A percentile compares a stretch with the other conserved stretches of the same genome.
Evolutionary conservation across 92 coral and sea anemone species (phyloP).

Genomic region (Palythoa caribaeorum): DNA sequence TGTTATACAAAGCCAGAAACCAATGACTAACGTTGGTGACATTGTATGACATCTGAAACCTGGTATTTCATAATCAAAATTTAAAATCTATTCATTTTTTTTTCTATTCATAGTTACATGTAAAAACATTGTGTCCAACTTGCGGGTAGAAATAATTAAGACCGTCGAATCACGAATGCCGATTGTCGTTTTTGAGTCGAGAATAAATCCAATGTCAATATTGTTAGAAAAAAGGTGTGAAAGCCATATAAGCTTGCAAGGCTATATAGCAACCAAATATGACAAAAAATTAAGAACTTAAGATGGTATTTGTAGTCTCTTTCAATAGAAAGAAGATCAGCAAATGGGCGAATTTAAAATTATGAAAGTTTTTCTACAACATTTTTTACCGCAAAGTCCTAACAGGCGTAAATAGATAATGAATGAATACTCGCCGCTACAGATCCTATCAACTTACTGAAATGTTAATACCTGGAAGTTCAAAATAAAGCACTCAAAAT

Average conservation of each 20-base stretch:
- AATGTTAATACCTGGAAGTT: neutral
- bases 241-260: neutral
- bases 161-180: neutral
- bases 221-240: neutral
- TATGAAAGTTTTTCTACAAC: neutral
- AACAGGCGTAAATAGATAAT: neutral
- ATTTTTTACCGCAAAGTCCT: neutral
- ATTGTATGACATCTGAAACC: too few relatives aligned
- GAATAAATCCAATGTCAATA: constrained; percentile 6
- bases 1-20: too few relatives aligned
- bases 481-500: neutral
- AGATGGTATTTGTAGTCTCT: neutral
- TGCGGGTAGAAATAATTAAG: neutral
- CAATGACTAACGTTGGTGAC: too few relatives aligned
- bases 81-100: too few relatives aligned
- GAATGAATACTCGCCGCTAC: neutral
- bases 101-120: neutral
- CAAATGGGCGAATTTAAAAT: neutral
- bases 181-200: neutral
- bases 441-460: neutral
- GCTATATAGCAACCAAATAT: neutral
- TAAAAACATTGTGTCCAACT: neutral
- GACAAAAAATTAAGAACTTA: neutral
- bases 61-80: too few relatives aligned
- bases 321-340: neutral